A percentile compares a stretch with the other conserved stretches of the same genome.
Conservation (phyloP, 2,888 invertebrate genomes). For the Formica aserva region DNA sequence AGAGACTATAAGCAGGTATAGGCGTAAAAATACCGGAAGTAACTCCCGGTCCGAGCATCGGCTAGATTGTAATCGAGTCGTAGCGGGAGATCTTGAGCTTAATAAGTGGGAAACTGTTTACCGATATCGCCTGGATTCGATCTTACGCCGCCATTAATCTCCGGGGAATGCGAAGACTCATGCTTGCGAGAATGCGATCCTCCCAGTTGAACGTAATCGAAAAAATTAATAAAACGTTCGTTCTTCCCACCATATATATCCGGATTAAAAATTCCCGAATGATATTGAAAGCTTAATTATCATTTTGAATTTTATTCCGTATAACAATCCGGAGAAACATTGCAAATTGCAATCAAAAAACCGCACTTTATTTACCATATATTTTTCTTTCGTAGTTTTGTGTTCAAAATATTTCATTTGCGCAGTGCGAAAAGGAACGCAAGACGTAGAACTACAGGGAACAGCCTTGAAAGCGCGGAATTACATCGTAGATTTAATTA, state of each 20-base stretch:
- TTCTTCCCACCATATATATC: background rate
- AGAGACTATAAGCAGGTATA: conserved; percentile 58
- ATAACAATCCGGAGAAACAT: background rate
- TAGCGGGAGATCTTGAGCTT: conserved; percentile 33
- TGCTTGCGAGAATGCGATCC: conserved; percentile 26
- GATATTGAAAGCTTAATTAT: conserved; percentile 1
- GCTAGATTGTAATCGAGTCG: conserved; percentile 14
- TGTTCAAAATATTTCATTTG: background rate
- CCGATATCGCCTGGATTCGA: conserved; percentile 38
- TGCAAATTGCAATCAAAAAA: background rate
- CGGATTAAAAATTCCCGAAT: background rate
- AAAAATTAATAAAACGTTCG: conserved; percentile 3
- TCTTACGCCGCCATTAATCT: conserved; percentile 42
- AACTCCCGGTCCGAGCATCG: conserved; percentile 30
- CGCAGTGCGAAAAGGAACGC: background rate
- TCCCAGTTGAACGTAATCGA: conserved; percentile 21
- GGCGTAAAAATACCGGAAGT: conserved; percentile 59
- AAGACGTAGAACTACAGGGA: background rate
- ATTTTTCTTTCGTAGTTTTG: conserved; percentile 6
- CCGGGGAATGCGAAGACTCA: conserved; percentile 35
- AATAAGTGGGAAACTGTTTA: conserved; percentile 56
- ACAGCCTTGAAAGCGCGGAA: conserved; percentile 17
- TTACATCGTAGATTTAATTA: conserved; percentile 55
- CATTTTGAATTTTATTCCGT: background rate
- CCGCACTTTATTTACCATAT: background rate